These are phyloP conservation scores for Drosophila phalerata DNA, from an alignment of 2,888 invertebrate species.

Conservation along the genomic window DNA sequence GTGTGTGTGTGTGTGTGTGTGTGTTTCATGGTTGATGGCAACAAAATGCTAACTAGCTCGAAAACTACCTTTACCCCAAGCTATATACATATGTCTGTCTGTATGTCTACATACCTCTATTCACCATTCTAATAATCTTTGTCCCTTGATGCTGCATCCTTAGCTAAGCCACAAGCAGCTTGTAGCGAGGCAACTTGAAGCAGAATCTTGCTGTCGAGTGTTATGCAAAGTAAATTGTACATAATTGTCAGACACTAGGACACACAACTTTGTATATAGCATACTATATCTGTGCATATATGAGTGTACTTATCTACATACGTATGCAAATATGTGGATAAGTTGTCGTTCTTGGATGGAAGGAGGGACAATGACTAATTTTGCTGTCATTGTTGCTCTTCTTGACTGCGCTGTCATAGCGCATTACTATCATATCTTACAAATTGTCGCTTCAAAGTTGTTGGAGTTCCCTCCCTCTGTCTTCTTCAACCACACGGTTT, in stretches of 20 bases:
- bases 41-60: slow-evolving; percentile 62
- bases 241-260: slow-evolving; percentile 71
- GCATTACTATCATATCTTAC: slow-evolving; percentile 78
- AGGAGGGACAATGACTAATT: slow-evolving; percentile 68
- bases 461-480: background rate
- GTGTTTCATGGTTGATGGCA: slow-evolving; percentile 23
- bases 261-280: slow-evolving; percentile 3
- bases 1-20: slow-evolving; percentile 4
- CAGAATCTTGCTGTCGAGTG: slow-evolving; percentile 60
- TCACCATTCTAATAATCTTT: background rate
- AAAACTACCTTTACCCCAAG: slow-evolving; percentile 1
- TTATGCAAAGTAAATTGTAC: slow-evolving; percentile 80
- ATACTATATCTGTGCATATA: slow-evolving; percentile 10
- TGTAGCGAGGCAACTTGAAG: slow-evolving; percentile 47
- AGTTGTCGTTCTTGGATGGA: slow-evolving; percentile 22
- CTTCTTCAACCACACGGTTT: background rate
- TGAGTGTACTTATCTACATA: slow-evolving; percentile 37
- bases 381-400: slow-evolving; percentile 65
- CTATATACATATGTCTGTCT: background rate
- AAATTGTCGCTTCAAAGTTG: slow-evolving; percentile 65
- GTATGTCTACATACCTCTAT: background rate
- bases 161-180: slow-evolving; percentile 36
- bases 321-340: slow-evolving; percentile 45
- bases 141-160: background rate
- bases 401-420: slow-evolving; percentile 37